Base-by-base conservation (phyloP, 2,797 vertebrate species). In the Pagetopsis macropterus region DNA sequence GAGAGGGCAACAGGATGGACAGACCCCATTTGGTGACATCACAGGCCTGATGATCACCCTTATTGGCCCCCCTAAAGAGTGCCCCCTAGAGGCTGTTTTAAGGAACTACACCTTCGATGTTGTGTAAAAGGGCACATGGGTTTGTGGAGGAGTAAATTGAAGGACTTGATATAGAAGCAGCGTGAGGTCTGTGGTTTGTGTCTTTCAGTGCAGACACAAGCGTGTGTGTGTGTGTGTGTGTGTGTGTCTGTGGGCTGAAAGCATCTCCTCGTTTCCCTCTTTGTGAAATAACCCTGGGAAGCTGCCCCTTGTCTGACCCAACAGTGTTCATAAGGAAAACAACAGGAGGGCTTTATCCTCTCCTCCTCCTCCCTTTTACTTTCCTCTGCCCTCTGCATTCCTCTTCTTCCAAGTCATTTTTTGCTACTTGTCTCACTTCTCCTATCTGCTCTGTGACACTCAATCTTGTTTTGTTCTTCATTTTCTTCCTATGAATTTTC, bases 21-120 rank as follows among this genome's bases (percentile, higher is more conserved):
- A 40, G 76, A 88, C 74, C 78, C 77, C 87, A 78, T 88, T 81
- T 88, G 86, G 84, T 86, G 81, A 84, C 86, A 82, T 84, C 81
- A 77, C 55, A 5, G 19, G 61, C 40, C 50, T 40, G 31, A 50
- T 70, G 15, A 48, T 70, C 15, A 5, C 23, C 40, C 14, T 17
- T n/a, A 27, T 66, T 62, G 41, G 46, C 60, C 84, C 70, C 70
- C 76, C 48, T 43, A 46, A 73, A 83, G 54, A 59, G 76, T 37
- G 66, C 86, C 89, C 81, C 78, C 83, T 79, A 27, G 66, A 87
- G 89, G 86, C 21, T 13, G 31, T 0, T 21, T 49, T 4, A 0
- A 14, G 68, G 64, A 75, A 77, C 51, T 59, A 1, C 84, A 64
- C 23, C 5, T 15, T 49, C 6, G 2, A 0, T 17, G 50, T 31